Evolutionary conservation across 1,140 invertebrate genomes (phyloP), one percentile per base, ranked within the genome.

Genomic region (Drosophila dunni): DNA sequence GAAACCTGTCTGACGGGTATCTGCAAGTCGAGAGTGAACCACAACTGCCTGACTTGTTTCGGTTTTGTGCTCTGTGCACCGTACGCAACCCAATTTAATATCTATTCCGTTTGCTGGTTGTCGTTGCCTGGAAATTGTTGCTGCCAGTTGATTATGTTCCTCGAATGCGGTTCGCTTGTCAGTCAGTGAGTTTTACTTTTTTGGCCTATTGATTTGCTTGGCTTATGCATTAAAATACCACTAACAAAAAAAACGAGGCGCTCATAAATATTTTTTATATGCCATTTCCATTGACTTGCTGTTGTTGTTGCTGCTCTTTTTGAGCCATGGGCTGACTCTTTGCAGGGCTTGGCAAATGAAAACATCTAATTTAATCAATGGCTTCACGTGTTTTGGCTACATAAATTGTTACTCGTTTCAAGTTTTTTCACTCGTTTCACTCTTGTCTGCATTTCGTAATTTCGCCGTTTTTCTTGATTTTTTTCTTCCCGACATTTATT

Each of bases 261-360:
- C 79, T 83, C 84, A 88, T 88, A 84, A 88, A 88, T 88, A 88
- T 75, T 71, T 86, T 76, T 89, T 89, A 71, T 89, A 76, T 88
- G 76, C 84, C 76, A 79, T 79, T 76, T 79, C 67, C 67, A 70
- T 75, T 57, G 44, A 17, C 34, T n/a, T 54, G 36, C 34, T n/a
- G 34, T 54, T 63, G 50, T 38, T 50, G 29, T 24, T 33, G 34
- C 69, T 15, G 57, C 61, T 71, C 61, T 17, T 10, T 40, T 40
- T 40, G 10, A 10, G 3, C 40, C 40, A 42, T 42, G 63, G 69
- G 56, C 45, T 44, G 64, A 45, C 53, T 29, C 46, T 71, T 57
- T 54, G 44, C 42, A 69, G 67, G 83, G 84, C 83, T 81, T 79
- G 78, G 75, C 78, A 67, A 67, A 75, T 75, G 70, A 67, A 72